Percentiles rank a stretch among this genome's conserved stretches.
phyloP scores from a whole-genome alignment of 2,797 vertebrate genomes.

The Cossypha caffra region DNA sequence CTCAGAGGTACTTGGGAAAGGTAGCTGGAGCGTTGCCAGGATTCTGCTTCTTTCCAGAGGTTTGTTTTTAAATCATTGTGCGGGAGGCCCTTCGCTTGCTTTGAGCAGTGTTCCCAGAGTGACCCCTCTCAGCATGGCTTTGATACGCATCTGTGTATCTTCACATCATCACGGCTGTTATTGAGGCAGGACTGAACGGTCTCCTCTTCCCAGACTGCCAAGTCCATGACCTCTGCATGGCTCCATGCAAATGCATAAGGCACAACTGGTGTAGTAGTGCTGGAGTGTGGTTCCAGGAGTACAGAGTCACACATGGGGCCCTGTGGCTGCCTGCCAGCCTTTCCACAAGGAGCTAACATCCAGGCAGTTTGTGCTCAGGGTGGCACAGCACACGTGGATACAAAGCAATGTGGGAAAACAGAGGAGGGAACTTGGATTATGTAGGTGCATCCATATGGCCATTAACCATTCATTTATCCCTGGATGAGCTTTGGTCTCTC shows the following conservation, averaged over 20 bases:
- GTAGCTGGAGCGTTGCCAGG: background rate
- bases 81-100: background rate
- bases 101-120: background rate
- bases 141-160: slow-evolving; percentile 8
- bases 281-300: background rate
- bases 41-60: slow-evolving; percentile 8
- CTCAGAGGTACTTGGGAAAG: background rate
- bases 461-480: background rate
- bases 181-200: background rate
- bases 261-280: background rate
- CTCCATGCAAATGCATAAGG: background rate
- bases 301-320: background rate
- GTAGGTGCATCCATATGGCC: background rate
- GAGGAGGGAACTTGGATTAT: background rate
- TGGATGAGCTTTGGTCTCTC: background rate
- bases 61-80: slow-evolving; percentile 44
- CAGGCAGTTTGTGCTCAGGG: background rate
- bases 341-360: background rate
- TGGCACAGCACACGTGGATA: fast-evolving
- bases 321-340: background rate
- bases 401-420: background rate
- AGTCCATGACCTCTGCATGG: background rate
- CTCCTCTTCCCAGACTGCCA: background rate
- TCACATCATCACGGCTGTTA: background rate
- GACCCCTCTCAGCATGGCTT: background rate